phyloP scores from a whole-genome alignment of 2,888 invertebrate genomes.

The Cephus pulcher region DNA sequence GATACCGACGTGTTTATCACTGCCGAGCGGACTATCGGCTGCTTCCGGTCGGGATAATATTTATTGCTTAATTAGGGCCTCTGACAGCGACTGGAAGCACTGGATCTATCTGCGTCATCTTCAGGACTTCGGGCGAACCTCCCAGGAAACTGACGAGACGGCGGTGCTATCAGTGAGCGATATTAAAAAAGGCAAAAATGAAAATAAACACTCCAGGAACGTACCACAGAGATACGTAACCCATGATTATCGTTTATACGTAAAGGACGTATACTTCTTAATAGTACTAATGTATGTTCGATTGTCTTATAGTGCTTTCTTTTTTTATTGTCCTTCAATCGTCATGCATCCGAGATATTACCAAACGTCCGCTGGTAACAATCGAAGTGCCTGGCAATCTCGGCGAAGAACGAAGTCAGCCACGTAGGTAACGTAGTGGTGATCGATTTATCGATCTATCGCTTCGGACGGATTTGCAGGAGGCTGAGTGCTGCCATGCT shows the following conservation, averaged over 20 bases:
- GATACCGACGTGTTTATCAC: not conserved
- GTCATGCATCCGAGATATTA: not conserved
- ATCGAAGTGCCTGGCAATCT: not conserved
- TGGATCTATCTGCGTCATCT: not conserved
- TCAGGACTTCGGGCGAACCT: not conserved
- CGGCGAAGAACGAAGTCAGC: not conserved
- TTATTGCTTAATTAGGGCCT: conserved; percentile 48
- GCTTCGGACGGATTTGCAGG: not conserved
- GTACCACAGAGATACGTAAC: not conserved
- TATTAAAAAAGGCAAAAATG: not conserved
- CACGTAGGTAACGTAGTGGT: not conserved
- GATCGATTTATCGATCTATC: not conserved
- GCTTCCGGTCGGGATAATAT: conserved; percentile 37
- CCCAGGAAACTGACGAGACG: not conserved
- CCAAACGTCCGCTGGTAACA: not conserved
- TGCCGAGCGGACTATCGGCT: not conserved
- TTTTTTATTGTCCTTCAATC: not conserved
- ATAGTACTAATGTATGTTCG: not conserved
- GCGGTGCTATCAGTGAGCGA: not conserved
- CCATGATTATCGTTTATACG: not conserved
- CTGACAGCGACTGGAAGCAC: not conserved
- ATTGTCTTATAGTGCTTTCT: not conserved
- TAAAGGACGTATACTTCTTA: not conserved
- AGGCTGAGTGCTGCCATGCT: not conserved
- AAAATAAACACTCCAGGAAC: not conserved